Evolutionary conservation across 1,140 invertebrate species (phyloP), one percentile per base, ranked within the genome.

Genomic region (Hylyphantes graminicola): DNA sequence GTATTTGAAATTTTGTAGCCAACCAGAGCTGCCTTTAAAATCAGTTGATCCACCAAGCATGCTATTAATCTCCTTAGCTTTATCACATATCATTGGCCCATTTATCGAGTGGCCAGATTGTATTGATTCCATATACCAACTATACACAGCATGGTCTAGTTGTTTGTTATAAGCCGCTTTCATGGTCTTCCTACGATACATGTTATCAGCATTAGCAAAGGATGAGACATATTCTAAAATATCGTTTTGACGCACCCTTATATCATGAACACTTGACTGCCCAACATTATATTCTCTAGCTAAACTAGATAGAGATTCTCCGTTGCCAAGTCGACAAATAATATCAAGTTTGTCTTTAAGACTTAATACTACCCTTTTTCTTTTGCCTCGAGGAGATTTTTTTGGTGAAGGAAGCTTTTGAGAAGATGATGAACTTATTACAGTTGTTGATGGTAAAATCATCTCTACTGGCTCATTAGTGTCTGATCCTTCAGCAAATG

Each of bases 21-120:
- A 85, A 3, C 83, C 67, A 55, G 19, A 53, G 61, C 75, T 85
- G 13, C 75, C 83, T 70, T 79, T 85, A 53, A 85, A 85, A 64
- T 79, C 76, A 7, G 70, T 10, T 11, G 17, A 11, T 13, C 83
- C 74, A 21, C 75, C 65, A 50, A 72, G 17, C 12, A 21, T 10
- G 48, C 72, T 59, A 79, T 79, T 85, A n/a, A 85, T 13, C 13
- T 85, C 35, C 11, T 67, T 65, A 15, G 63, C 83, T 59, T 85
- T 85, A 55, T 85, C 73, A 64, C 64, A 77, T 13, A 85, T 74
- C 13, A 55, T 11, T n/a, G 55, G 70, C 13, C 75, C 75, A 77
- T 35, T 51, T 54, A 77, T 35, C 15, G 15, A 15, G 21, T 65
- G 11, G 0, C 75, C 75, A 77, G 11, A 11, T 15, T 77, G 11